Evolutionary conservation across 92 coral and sea anemone species (phyloP).

Genomic region (Hydrozoanthus gracilis): DNA sequence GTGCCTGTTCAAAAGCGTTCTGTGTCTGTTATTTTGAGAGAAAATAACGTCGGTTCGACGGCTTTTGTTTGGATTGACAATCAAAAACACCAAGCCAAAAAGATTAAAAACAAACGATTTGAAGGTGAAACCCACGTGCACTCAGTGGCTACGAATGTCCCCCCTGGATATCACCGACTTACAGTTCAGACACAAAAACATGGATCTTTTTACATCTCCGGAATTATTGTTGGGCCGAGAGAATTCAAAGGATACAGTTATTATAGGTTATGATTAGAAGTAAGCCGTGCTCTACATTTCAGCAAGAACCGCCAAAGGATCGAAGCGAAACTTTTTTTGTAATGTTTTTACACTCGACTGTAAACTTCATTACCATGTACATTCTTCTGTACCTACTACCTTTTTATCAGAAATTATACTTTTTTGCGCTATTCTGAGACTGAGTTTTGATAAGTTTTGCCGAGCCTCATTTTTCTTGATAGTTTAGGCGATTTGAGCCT

Average conservation of each 20-base stretch:
- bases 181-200: conserved; percentile 14
- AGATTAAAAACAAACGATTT: conserved; percentile 24
- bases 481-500: too few species aligned
- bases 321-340: too few species aligned
- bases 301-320: too few species aligned
- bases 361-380: too few species aligned
- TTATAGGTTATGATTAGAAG: not conserved
- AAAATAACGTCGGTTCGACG: conserved; percentile 24
- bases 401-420: too few species aligned
- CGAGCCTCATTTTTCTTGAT: too few species aligned
- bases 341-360: too few species aligned
- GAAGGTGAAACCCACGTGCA: conserved; percentile 46
- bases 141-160: conserved; percentile 24
- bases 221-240: conserved; percentile 39
- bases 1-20: conserved; percentile 11
- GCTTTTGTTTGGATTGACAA: conserved; percentile 27
- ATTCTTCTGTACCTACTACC: too few species aligned
- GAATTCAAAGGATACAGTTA: conserved; percentile 16
- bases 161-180: conserved; percentile 35
- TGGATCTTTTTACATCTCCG: conserved; percentile 20
- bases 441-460: too few species aligned
- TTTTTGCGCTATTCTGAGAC: too few species aligned
- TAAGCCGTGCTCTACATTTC: too few species aligned
- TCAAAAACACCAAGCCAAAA: conserved; percentile 12
- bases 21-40: conserved; percentile 20